Conservation (phyloP, 2,888 invertebrate species). For the Exocentrus adspersus region DNA sequence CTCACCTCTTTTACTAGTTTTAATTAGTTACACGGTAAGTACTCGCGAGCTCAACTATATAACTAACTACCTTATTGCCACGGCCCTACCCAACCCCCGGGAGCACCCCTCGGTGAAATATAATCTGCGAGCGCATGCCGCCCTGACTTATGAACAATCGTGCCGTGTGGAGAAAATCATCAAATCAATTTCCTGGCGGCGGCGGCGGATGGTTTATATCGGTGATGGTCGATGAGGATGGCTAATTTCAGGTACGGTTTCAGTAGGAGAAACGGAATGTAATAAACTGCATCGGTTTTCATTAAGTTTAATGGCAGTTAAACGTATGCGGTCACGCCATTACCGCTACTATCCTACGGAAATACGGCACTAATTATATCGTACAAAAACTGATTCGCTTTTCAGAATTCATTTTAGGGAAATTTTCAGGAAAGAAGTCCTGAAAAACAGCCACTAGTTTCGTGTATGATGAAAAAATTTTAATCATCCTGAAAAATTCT, state of each 20-base stretch:
- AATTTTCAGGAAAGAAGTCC: no score
- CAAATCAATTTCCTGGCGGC: constrained; percentile 21
- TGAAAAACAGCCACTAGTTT: no score
- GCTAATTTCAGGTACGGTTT: background rate
- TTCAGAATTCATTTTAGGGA: no score
- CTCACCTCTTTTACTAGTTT: constrained; percentile 54
- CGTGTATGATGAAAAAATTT: no score
- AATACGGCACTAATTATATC: no score
- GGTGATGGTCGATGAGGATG: background rate
- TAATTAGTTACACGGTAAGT: constrained; percentile 54
- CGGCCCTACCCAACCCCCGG: constrained; percentile 29
- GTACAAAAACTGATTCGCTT: no score
- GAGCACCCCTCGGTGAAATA: constrained; percentile 26
- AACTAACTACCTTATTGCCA: constrained; percentile 46
- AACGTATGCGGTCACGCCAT: no score
- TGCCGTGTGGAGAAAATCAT: constrained; percentile 28
- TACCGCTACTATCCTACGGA: no score
- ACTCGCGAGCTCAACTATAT: constrained; percentile 43
- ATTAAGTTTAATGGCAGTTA: no score
- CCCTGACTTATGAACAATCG: constrained; percentile 27
- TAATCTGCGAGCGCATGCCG: constrained; percentile 17
- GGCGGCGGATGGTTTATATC: constrained; percentile 1
- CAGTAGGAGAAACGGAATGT: no score
- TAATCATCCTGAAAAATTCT: no score
- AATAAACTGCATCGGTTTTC: no score